Evolutionary conservation across 1,140 invertebrate genomes (phyloP).

Genomic region (Maniola jurtina): DNA sequence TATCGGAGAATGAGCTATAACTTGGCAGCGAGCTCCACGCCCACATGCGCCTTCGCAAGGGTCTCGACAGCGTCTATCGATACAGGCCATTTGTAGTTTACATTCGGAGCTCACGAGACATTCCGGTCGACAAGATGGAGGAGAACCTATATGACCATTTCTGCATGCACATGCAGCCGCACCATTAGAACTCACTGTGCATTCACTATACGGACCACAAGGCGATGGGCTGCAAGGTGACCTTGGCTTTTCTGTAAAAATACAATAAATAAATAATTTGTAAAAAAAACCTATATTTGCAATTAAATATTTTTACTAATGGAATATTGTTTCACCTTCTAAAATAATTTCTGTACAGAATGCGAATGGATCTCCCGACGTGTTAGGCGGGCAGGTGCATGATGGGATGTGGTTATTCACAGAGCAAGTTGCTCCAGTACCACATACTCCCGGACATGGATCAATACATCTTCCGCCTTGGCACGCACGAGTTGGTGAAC

Average conservation of each 20-base stretch:
- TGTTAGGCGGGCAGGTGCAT: constrained; percentile 84
- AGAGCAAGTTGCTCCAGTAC: constrained; percentile 83
- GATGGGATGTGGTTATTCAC: constrained; percentile 86
- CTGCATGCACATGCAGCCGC: constrained; percentile 86
- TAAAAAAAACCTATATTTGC: neutral
- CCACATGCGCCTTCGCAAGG: constrained; percentile 88
- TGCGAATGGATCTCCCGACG: constrained; percentile 85
- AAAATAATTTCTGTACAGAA: constrained; percentile 81
- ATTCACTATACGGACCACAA: constrained; percentile 87
- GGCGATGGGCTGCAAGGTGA: constrained; percentile 87
- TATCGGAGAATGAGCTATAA: constrained; percentile 89
- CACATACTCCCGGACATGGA: constrained; percentile 86
- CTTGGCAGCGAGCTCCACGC: constrained; percentile 87
- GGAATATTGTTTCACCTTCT: constrained; percentile 62
- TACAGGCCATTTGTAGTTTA: constrained; percentile 81
- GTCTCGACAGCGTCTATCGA: constrained; percentile 82
- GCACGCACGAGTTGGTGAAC: constrained; percentile 83
- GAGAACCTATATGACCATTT: constrained; percentile 85
- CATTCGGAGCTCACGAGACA: constrained; percentile 86
- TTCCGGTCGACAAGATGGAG: constrained; percentile 84
- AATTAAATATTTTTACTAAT: neutral
- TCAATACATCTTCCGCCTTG: constrained; percentile 87
- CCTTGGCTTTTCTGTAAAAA: constrained; percentile 45
- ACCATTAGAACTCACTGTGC: constrained; percentile 81
- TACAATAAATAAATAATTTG: constrained; percentile 5